Evolutionary conservation across 2,888 invertebrate species (phyloP).

Genomic region (Leistus spinibarbis): DNA sequence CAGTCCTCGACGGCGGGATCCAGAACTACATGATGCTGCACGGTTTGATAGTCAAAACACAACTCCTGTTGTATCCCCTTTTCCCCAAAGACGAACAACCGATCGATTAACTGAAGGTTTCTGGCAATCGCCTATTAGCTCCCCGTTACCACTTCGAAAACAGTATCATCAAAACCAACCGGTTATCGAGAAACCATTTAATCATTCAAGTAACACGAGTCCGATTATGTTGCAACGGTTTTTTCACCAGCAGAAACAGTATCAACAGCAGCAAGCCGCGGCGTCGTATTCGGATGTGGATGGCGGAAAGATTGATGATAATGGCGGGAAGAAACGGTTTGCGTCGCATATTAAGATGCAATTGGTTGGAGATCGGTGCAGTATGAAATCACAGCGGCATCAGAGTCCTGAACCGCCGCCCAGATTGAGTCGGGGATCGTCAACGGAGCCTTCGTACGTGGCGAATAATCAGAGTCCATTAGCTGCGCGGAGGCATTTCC

Average conservation of each 20-base stretch:
- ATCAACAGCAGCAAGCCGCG: conserved; percentile 59
- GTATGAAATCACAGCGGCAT: conserved; percentile 57
- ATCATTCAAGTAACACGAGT: conserved; percentile 71
- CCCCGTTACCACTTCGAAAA: conserved; percentile 55
- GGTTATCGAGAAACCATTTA: conserved; percentile 38
- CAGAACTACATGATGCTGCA: conserved; percentile 33
- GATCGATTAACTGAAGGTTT: conserved; percentile 46
- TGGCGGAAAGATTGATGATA: conserved; percentile 17
- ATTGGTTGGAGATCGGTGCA: conserved; percentile 61
- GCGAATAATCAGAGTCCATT: conserved; percentile 60
- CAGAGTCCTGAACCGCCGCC: conserved; percentile 69
- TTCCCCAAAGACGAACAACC: conserved; percentile 45
- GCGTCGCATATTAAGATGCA: conserved; percentile 84
- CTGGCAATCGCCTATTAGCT: conserved; percentile 54
- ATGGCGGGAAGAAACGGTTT: conserved; percentile 72
- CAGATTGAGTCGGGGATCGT: conserved; percentile 53
- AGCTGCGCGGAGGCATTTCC: conserved; percentile 64
- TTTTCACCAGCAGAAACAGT: conserved; percentile 78
- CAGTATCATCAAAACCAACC: conserved; percentile 46
- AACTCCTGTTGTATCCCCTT: conserved; percentile 42
- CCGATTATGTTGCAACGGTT: conserved; percentile 79
- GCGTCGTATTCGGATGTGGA: conserved; percentile 39
- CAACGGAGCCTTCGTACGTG: conserved; percentile 44
- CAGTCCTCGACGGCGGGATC: conserved; percentile 41
- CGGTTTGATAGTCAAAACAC: conserved; percentile 11